These are phyloP conservation scores for Aradus depressus DNA, from an alignment of 2,888 invertebrate species.

Conservation along the genomic window DNA sequence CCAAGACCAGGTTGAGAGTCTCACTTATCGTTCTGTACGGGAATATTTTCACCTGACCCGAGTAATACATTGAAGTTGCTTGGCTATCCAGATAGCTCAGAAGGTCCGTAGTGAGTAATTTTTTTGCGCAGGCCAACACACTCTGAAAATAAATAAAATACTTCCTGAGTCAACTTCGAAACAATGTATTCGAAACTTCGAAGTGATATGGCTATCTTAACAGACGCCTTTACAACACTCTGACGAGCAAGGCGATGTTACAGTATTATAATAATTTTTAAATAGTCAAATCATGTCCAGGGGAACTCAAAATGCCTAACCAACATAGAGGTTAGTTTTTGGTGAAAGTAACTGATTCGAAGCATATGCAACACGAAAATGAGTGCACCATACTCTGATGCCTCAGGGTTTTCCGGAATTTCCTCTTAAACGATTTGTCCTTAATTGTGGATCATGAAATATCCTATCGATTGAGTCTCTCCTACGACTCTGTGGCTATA, in stretches of 20 bases:
- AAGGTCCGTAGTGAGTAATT: constrained; percentile 72
- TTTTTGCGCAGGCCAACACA: constrained; percentile 68
- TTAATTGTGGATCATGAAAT: too few relatives aligned
- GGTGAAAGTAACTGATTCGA: too few relatives aligned
- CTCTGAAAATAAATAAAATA: constrained; percentile 43
- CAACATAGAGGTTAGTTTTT: too few relatives aligned
- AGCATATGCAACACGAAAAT: too few relatives aligned
- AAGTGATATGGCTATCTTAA: too few relatives aligned
- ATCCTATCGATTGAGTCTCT: too few relatives aligned
- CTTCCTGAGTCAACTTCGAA: background rate
- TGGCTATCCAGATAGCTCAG: constrained; percentile 72
- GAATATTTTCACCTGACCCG: constrained; percentile 53
- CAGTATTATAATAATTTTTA: background rate
- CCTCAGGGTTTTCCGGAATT: too few relatives aligned
- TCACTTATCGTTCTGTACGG: constrained; percentile 93
- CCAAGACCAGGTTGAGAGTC: constrained; percentile 83
- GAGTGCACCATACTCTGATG: too few relatives aligned
- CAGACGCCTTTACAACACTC: background rate
- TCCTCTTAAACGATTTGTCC: too few relatives aligned
- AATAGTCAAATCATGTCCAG: background rate
- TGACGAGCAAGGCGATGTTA: background rate
- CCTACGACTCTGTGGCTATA: too few relatives aligned
- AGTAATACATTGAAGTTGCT: constrained; percentile 60
- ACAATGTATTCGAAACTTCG: too few relatives aligned
- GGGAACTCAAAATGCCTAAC: background rate